phyloP scores from a whole-genome alignment of 2,888 invertebrate species.

The Parnassius glacialis region DNA sequence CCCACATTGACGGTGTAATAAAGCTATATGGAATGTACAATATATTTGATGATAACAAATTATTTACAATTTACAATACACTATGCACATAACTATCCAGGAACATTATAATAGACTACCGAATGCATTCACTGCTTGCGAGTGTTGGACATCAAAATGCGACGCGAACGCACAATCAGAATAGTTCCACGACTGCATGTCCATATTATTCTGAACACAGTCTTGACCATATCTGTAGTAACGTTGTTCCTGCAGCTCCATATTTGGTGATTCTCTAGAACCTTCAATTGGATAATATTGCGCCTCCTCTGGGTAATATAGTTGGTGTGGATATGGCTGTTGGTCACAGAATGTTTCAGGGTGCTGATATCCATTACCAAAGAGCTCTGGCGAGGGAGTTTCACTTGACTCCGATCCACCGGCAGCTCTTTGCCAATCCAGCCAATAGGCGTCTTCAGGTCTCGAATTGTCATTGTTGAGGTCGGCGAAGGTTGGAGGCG shows the following conservation, averaged over 20 bases:
- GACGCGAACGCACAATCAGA: slow-evolving; percentile 61
- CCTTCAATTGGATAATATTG: slow-evolving; percentile 65
- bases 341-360: slow-evolving; percentile 67
- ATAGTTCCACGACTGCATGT: slow-evolving; percentile 65
- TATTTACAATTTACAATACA: slow-evolving; percentile 51
- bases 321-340: slow-evolving; percentile 57
- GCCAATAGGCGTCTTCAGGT: slow-evolving; percentile 81
- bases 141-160: slow-evolving; percentile 58
- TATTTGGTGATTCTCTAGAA: slow-evolving; percentile 57
- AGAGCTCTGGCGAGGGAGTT: slow-evolving; percentile 79
- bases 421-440: slow-evolving; percentile 77
- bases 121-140: slow-evolving; percentile 60
- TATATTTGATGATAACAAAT: slow-evolving; percentile 34
- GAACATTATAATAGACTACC: slow-evolving; percentile 60
- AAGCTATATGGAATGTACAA: slow-evolving; percentile 31
- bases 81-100: slow-evolving; percentile 18
- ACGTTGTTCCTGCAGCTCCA: slow-evolving; percentile 62
- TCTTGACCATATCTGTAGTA: slow-evolving; percentile 66
- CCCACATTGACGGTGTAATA: slow-evolving; percentile 28
- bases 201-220: slow-evolving; percentile 55
- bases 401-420: slow-evolving; percentile 76
- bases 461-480: slow-evolving; percentile 86
- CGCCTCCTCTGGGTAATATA: slow-evolving; percentile 68
- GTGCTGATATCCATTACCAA: slow-evolving; percentile 64
- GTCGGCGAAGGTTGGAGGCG: slow-evolving; percentile 86